These are phyloP conservation scores for Metaphire vulgaris DNA, from an alignment of 1,140 invertebrate genomes.

Conservation along the genomic window DNA sequence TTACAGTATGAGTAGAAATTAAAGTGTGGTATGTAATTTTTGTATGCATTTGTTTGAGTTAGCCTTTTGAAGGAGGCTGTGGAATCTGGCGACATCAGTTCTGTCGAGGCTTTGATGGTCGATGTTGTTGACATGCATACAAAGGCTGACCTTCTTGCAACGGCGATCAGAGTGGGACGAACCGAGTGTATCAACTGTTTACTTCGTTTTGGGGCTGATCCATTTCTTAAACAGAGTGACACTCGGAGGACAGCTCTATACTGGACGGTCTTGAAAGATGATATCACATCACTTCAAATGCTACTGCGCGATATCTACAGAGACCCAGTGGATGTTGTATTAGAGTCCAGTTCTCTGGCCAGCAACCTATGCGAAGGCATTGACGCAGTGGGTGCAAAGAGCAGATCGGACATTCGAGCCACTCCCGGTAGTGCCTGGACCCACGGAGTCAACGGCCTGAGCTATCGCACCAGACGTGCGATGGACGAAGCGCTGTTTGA, in stretches of 20 bases:
- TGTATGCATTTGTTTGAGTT: neutral
- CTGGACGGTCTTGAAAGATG: neutral
- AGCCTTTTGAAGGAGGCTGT: neutral
- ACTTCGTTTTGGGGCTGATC: neutral
- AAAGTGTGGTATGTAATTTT: neutral
- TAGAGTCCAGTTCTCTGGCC: neutral
- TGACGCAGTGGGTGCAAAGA: too few relatives aligned
- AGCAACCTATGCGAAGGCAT: too few relatives aligned
- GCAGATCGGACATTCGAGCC: too few relatives aligned
- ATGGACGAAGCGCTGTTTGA: constrained; percentile 15
- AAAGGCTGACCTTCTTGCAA: neutral
- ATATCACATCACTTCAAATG: neutral
- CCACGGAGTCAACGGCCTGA: too few relatives aligned
- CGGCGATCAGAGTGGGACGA: neutral
- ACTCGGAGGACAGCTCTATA: neutral
- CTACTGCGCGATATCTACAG: neutral
- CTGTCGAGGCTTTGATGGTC: neutral
- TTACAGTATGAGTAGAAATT: too few relatives aligned
- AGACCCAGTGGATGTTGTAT: neutral
- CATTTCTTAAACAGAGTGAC: neutral
- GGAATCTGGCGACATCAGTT: neutral
- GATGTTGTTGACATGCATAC: neutral
- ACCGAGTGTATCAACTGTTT: neutral
- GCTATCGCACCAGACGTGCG: constrained; percentile 9
- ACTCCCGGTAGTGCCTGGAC: too few relatives aligned